Evolutionary conservation across 2,888 invertebrate species (phyloP).

Genomic region (Standfussiana lucernea): DNA sequence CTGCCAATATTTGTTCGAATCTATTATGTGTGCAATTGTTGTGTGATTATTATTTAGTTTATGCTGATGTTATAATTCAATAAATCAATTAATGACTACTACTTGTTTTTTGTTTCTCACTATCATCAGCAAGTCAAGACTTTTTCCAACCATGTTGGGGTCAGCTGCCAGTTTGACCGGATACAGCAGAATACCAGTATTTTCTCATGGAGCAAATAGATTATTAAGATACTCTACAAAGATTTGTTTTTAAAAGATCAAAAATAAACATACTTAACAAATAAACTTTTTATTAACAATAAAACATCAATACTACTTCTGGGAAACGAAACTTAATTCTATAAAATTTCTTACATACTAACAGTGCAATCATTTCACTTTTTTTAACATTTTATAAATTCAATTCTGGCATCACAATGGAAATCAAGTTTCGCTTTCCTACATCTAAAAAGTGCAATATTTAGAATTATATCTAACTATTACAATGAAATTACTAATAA

Average conservation of each 20-base stretch:
- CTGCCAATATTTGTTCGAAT: constrained; percentile 58
- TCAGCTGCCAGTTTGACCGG: not conserved
- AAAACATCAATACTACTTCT: constrained; percentile 76
- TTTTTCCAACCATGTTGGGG: not conserved
- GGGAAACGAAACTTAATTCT: constrained; percentile 70
- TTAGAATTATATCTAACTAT: constrained; percentile 48
- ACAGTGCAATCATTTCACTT: constrained; percentile 42
- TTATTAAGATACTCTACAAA: not conserved
- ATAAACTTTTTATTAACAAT: constrained; percentile 81
- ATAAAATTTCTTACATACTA: constrained; percentile 60
- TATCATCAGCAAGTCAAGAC: not conserved
- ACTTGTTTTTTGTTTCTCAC: not conserved
- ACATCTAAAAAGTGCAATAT: constrained; percentile 53
- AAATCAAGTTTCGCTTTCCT: constrained; percentile 52
- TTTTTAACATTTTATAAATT: constrained; percentile 42
- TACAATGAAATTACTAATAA: constrained; percentile 49
- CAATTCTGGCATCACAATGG: constrained; percentile 48
- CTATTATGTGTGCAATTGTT: constrained; percentile 77
- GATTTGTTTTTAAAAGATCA: not conserved
- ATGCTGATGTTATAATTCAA: constrained; percentile 81
- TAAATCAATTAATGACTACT: constrained; percentile 80
- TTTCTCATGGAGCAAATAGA: not conserved
- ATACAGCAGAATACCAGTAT: not conserved
- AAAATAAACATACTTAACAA: constrained; percentile 70
- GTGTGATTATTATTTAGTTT: constrained; percentile 76